Conservation (phyloP, 2,797 vertebrate species). For the Anisognathus igniventris region DNA sequence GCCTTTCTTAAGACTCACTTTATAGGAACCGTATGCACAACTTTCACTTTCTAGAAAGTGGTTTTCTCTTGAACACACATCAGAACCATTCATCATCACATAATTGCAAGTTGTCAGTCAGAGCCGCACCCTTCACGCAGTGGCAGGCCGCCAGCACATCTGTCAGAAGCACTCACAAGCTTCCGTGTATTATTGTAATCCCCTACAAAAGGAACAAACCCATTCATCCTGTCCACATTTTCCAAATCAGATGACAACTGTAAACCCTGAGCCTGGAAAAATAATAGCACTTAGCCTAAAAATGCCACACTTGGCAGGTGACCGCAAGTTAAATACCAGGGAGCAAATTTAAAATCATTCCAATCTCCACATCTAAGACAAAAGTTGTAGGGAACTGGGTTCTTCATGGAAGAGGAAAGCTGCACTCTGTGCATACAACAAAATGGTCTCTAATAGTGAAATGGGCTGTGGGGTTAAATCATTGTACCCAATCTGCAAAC, state of each 20-base stretch:
- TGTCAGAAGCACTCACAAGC: constrained; percentile 81
- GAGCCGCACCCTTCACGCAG: constrained; percentile 78
- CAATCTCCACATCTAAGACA: background rate
- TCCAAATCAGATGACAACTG: constrained; percentile 73
- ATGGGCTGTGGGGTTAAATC: background rate
- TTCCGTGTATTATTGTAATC: constrained; percentile 85
- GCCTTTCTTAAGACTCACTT: constrained; percentile 70
- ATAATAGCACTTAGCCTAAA: constrained; percentile 54
- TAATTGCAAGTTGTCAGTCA: constrained; percentile 82
- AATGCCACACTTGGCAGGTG: constrained; percentile 49
- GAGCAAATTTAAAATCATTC: background rate
- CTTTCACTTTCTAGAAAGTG: constrained; percentile 82
- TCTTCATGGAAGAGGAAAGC: background rate
- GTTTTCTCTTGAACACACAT: constrained; percentile 82
- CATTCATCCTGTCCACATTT: constrained; percentile 79
- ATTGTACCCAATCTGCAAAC: background rate
- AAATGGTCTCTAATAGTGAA: background rate
- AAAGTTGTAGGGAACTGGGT: background rate
- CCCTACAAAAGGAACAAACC: constrained; percentile 81
- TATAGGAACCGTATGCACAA: constrained; percentile 77
- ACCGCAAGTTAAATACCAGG: constrained; percentile 30
- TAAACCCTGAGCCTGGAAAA: constrained; percentile 68
- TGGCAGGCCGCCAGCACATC: constrained; percentile 85
- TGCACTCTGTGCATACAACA: background rate
- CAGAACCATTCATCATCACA: constrained; percentile 79